phyloP scores from a whole-genome alignment of 2,113 vertebrate genomes.

The Halcyon malimbica region DNA sequence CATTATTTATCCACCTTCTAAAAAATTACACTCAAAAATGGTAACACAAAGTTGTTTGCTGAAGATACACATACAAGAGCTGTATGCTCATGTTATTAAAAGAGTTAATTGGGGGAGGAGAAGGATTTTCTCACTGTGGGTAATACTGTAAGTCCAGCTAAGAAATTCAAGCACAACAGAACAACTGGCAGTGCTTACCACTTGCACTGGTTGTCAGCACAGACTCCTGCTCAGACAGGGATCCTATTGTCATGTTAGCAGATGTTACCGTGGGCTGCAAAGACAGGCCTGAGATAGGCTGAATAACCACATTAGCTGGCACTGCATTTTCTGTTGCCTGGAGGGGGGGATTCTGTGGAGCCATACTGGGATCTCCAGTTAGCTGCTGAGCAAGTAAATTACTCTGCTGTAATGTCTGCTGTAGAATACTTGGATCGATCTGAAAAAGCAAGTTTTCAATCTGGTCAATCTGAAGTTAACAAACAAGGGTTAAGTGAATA shows the following conservation, averaged over 20 bases:
- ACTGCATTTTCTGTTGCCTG: constrained; percentile 80
- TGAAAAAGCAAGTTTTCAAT: constrained; percentile 64
- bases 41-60: background rate
- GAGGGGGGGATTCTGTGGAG: constrained; percentile 78
- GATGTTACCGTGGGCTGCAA: constrained; percentile 84
- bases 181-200: constrained; percentile 57
- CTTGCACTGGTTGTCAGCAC: constrained; percentile 72
- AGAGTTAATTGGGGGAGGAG: accelerated
- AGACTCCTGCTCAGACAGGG: constrained; percentile 86
- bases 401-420: constrained; percentile 91
- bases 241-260: constrained; percentile 83
- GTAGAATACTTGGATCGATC: constrained; percentile 92
- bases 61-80: background rate
- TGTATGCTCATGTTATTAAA: background rate
- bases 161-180: background rate
- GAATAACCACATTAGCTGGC: constrained; percentile 90
- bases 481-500: background rate
- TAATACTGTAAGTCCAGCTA: background rate
- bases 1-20: background rate
- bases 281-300: constrained; percentile 89
- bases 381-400: constrained; percentile 87
- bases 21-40: background rate
- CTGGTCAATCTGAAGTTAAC: background rate
- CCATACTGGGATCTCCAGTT: constrained; percentile 77
- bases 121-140: background rate